Conservation (phyloP, 2,797 vertebrate genomes). For the Pseudochirops cupreus region DNA sequence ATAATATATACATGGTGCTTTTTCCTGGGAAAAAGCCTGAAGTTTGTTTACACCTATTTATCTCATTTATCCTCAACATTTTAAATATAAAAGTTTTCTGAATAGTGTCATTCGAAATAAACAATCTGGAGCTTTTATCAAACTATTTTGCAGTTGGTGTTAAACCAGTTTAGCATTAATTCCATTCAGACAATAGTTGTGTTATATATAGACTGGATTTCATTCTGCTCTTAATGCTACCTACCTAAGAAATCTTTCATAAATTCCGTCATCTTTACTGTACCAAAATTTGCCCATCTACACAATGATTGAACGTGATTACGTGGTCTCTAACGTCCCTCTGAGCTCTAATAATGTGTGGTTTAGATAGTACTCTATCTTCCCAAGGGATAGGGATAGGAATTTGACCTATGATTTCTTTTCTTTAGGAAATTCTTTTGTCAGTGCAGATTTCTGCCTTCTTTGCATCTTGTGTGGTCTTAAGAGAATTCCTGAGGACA, state of each 20-base stretch:
- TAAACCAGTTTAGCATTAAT: background rate
- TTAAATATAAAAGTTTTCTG: constrained; percentile 9
- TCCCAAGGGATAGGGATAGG: background rate
- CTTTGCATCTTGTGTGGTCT: background rate
- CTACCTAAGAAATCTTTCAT: background rate
- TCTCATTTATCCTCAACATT: constrained; percentile 49
- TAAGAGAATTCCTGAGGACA: background rate
- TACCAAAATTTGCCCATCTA: background rate
- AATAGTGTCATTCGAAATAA: constrained; percentile 48
- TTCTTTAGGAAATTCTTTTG: background rate
- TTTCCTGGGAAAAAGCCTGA: background rate
- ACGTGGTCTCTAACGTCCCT: background rate
- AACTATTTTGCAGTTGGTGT: background rate
- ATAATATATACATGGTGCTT: background rate
- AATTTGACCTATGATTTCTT: background rate
- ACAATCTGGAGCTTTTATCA: constrained; percentile 30
- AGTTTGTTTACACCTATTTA: background rate
- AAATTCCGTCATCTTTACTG: background rate
- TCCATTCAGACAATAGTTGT: too few relatives aligned
- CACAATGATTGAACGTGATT: background rate
- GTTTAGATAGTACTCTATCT: background rate
- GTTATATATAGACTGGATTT: background rate
- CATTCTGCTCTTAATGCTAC: background rate
- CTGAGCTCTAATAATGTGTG: rapidly evolving
- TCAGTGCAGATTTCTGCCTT: background rate